Percentiles rank a stretch among this genome's conserved stretches.
phyloP scores from a whole-genome alignment of 1,140 invertebrate species.

The Lepeophtheirus salmonis region DNA sequence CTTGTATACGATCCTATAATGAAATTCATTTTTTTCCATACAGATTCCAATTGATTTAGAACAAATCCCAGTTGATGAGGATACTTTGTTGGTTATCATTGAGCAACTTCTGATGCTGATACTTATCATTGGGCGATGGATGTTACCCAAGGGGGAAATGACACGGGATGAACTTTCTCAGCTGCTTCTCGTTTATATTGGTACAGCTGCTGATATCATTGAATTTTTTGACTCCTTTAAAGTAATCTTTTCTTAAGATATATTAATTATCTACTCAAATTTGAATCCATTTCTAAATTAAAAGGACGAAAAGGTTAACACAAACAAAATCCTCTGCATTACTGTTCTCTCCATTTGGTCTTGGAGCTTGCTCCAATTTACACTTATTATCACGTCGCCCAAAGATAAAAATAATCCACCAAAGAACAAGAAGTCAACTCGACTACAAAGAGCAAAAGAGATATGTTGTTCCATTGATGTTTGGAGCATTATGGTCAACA shows the following conservation, averaged over 20 bases:
- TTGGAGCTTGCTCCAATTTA: constrained; percentile 73
- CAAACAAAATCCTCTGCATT: constrained; percentile 48
- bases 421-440: constrained; percentile 13
- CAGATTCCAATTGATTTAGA: constrained; percentile 17
- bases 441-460: constrained; percentile 27
- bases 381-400: constrained; percentile 66
- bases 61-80: constrained; percentile 28
- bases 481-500: constrained; percentile 39
- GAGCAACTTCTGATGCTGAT: constrained; percentile 75
- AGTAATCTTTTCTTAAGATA: constrained; percentile 21
- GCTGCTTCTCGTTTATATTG: constrained; percentile 52
- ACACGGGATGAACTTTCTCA: constrained; percentile 77
- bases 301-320: constrained; percentile 48
- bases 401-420: constrained; percentile 44
- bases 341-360: constrained; percentile 64
- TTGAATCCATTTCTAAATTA: constrained; percentile 9
- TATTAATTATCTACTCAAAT: neutral
- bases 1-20: constrained; percentile 22
- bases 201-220: constrained; percentile 78
- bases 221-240: constrained; percentile 91
- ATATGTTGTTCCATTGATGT: constrained; percentile 60
- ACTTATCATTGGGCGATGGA: constrained; percentile 65
- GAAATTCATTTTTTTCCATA: neutral
- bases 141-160: constrained; percentile 69
- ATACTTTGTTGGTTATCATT: constrained; percentile 63